Evolutionary conservation across 2,797 vertebrate species (phyloP).

Genomic region (Diplodus sargus): DNA sequence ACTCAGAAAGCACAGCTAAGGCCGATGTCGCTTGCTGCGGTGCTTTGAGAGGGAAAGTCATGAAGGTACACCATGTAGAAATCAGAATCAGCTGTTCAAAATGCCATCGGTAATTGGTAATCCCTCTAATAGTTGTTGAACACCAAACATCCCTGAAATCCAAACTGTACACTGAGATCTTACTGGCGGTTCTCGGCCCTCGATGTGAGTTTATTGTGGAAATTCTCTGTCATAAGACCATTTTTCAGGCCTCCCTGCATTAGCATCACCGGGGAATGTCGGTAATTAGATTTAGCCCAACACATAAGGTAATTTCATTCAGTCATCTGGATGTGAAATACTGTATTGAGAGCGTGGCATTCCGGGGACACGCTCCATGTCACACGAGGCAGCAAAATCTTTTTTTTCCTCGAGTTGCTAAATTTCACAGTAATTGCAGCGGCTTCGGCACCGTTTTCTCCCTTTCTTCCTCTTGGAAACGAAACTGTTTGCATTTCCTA

Average conservation of each 20-base stretch:
- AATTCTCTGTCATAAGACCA: constrained; percentile 1
- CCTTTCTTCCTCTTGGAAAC: background rate
- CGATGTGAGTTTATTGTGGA: background rate
- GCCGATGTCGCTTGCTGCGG: no score
- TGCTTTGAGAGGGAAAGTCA: background rate
- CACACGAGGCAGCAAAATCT: constrained; percentile 22
- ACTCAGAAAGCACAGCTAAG: background rate
- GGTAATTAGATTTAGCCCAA: constrained; percentile 27
- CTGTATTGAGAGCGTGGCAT: constrained; percentile 22
- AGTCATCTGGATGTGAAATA: constrained; percentile 40
- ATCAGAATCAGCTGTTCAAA: background rate
- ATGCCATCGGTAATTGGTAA: background rate
- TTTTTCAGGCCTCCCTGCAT: constrained; percentile 22
- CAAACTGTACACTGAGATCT: background rate
- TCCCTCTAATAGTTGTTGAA: background rate
- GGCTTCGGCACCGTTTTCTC: background rate
- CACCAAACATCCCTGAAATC: background rate
- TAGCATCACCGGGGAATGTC: constrained; percentile 13
- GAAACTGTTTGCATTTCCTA: background rate
- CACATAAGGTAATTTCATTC: constrained; percentile 29
- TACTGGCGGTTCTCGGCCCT: background rate
- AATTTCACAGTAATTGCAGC: constrained; percentile 19
- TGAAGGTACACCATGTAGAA: background rate
- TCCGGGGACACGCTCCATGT: constrained; percentile 34
- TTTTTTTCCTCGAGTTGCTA: background rate